Conservation (phyloP, 2,113 vertebrate genomes). For the Isurus oxyrinchus region DNA sequence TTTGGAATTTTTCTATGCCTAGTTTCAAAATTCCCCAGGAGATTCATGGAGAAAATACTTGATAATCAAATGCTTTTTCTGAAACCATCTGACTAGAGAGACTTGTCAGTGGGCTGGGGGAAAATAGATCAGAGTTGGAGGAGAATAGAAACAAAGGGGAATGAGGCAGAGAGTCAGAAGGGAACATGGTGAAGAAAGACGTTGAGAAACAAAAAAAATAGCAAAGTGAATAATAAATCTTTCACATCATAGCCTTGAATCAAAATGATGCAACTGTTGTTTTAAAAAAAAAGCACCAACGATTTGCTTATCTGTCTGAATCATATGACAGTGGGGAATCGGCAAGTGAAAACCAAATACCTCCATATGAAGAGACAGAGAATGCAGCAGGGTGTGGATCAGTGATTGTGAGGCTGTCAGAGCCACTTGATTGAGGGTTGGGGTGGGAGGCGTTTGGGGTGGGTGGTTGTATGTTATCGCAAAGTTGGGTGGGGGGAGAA, state of each 20-base stretch:
- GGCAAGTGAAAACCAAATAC: background rate
- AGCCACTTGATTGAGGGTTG: background rate
- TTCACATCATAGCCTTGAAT: background rate
- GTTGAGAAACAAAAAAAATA: background rate
- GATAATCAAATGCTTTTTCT: background rate
- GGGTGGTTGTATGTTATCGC: background rate
- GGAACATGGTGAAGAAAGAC: background rate
- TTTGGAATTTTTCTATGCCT: background rate
- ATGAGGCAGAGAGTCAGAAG: background rate
- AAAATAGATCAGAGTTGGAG: background rate
- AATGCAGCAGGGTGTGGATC: background rate
- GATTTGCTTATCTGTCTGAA: background rate
- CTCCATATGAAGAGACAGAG: background rate
- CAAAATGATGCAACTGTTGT: background rate
- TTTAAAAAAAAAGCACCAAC: background rate
- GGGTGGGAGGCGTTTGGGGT: too few species aligned
- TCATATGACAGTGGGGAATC: background rate
- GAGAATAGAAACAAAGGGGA: background rate
- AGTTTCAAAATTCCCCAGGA: background rate
- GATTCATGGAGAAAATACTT: background rate
- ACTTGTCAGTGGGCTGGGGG: background rate
- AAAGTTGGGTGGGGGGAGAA: background rate
- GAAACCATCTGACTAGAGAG: background rate
- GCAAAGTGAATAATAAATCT: background rate
- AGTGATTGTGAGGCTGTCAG: background rate